Percentiles rank a stretch among this genome's conserved stretches.
These are phyloP conservation scores for Chelonus formosanus DNA, from an alignment of 2,888 invertebrate genomes.

Conservation along the genomic window DNA sequence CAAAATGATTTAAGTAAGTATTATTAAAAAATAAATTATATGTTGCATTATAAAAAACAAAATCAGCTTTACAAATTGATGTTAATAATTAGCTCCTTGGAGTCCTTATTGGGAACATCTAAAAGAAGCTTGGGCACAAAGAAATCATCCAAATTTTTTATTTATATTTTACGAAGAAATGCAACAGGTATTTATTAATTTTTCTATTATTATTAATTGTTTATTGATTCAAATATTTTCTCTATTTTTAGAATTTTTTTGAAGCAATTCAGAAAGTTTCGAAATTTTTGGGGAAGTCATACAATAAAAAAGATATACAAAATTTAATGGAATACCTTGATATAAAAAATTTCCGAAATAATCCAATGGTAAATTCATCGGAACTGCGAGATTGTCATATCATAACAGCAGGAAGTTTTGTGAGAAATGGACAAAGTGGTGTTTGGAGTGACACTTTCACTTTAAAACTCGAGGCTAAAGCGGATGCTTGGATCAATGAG, in stretches of 20 bases:
- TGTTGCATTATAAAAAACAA: conserved; percentile 1
- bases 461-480: conserved; percentile 71
- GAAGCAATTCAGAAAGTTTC: conserved; percentile 69
- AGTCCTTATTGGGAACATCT: conserved; percentile 80
- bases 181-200: conserved; percentile 67
- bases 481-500: conserved; percentile 74
- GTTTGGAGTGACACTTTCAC: conserved; percentile 79
- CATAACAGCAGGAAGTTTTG: conserved; percentile 72
- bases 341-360: conserved; percentile 82
- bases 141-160: conserved; percentile 73
- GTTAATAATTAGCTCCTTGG: conserved; percentile 70
- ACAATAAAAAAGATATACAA: conserved; percentile 69
- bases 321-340: conserved; percentile 76
- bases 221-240: not conserved
- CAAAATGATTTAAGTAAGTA: conserved; percentile 73
- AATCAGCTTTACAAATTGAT: conserved; percentile 32
- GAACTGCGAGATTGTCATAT: conserved; percentile 73
- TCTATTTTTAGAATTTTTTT: conserved; percentile 68
- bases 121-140: conserved; percentile 75
- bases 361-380: conserved; percentile 79
- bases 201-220: not conserved
- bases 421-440: conserved; percentile 68
- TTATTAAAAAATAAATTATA: conserved; percentile 23
- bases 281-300: conserved; percentile 70
- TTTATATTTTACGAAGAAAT: conserved; percentile 83